These are phyloP conservation scores for Nasua narica DNA, from an alignment of 2,797 vertebrate species.

Conservation along the genomic window DNA sequence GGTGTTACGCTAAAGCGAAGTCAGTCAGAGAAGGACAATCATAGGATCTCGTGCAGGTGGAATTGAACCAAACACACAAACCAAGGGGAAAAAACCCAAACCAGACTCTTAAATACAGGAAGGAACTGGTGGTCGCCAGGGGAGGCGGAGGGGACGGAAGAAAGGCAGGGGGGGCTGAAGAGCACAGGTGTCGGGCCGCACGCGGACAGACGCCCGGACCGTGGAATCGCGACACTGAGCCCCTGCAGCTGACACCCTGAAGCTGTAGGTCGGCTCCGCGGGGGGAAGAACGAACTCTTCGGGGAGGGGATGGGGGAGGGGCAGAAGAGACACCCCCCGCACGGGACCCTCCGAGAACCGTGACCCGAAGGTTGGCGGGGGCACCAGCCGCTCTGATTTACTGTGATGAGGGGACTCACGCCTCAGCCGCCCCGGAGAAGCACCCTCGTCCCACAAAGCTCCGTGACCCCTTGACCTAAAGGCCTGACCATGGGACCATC, in stretches of 20 bases:
- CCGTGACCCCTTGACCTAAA: not conserved
- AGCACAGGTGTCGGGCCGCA: rapidly evolving
- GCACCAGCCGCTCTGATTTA: rapidly evolving
- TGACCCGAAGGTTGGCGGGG: not conserved
- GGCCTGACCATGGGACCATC: too few species aligned
- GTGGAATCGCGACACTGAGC: rapidly evolving
- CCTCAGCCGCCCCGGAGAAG: not conserved
- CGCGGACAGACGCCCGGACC: rapidly evolving
- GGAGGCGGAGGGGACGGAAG: not conserved
- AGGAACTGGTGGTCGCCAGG: not conserved
- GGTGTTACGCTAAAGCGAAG: rapidly evolving
- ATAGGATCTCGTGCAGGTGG: not conserved
- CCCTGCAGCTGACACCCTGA: not conserved
- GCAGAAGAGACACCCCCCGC: not conserved
- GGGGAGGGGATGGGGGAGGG: too few species aligned
- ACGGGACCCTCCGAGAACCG: rapidly evolving
- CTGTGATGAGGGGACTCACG: rapidly evolving
- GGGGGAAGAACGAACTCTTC: not conserved
- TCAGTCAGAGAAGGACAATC: not conserved
- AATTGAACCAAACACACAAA: not conserved
- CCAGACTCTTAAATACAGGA: not conserved
- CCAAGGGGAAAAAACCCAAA: not conserved
- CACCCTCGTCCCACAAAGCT: not conserved
- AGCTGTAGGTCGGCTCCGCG: too few species aligned
- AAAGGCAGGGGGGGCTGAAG: not conserved